Conservation (phyloP, 2,113 vertebrate species). For the Hydropotes inermis region DNA sequence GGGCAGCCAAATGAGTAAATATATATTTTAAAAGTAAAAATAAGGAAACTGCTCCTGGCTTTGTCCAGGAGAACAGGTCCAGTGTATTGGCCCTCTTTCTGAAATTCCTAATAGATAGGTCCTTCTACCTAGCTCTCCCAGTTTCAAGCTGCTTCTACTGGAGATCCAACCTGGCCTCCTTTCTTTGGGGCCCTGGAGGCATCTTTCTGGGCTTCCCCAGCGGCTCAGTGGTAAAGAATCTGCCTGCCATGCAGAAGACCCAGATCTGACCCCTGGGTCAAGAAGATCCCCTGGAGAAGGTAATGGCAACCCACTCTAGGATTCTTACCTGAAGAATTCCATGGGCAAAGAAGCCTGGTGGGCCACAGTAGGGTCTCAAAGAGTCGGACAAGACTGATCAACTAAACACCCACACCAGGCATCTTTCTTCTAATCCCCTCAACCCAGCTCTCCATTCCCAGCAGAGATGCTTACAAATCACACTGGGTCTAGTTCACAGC, state of each 20-base stretch:
- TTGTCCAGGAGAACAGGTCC: neutral
- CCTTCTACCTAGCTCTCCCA: neutral
- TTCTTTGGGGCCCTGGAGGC: neutral
- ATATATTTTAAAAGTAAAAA: neutral
- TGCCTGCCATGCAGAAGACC: neutral
- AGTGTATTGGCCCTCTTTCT: neutral
- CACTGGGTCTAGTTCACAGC: neutral
- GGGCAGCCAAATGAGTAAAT: neutral
- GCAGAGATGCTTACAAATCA: neutral
- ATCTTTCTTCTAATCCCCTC: neutral
- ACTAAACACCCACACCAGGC: neutral
- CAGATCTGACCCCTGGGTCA: neutral
- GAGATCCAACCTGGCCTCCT: neutral
- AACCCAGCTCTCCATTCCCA: neutral
- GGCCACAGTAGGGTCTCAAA: neutral
- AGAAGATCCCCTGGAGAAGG: neutral
- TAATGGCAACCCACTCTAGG: neutral
- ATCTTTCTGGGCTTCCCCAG: neutral
- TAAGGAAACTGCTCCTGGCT: neutral
- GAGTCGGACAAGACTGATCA: neutral
- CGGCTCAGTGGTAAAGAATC: neutral
- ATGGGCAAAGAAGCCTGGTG: neutral
- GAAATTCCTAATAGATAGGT: neutral
- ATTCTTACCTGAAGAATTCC: neutral
- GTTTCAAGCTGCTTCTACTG: neutral